These are phyloP conservation scores for Brachypalpus laphriformis DNA, from an alignment of 2,888 invertebrate species.

Conservation along the genomic window DNA sequence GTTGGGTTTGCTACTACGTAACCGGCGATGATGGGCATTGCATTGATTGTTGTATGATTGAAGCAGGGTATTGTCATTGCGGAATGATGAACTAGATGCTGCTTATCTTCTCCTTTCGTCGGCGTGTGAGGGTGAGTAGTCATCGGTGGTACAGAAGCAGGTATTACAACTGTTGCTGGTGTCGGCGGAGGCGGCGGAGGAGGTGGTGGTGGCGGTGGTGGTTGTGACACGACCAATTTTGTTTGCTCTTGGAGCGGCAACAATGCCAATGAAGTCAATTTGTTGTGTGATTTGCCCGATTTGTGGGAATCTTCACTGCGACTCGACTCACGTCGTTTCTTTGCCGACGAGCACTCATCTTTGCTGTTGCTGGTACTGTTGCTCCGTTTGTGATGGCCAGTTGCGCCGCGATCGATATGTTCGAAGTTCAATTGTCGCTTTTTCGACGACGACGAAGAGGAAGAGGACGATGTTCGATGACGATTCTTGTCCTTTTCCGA, in stretches of 20 bases:
- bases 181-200: constrained; percentile 12
- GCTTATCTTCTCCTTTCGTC: constrained; percentile 58
- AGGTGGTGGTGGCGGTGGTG: background rate
- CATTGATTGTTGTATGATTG: constrained; percentile 62
- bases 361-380: constrained; percentile 56
- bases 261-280: constrained; percentile 48
- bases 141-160: background rate
- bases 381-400: constrained; percentile 62
- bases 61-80: constrained; percentile 75
- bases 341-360: constrained; percentile 58
- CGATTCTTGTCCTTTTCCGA: constrained; percentile 82
- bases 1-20: constrained; percentile 73
- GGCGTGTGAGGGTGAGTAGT: background rate
- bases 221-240: background rate
- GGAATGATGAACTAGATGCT: constrained; percentile 69
- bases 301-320: constrained; percentile 74
- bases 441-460: constrained; percentile 75
- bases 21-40: constrained; percentile 72
- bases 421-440: constrained; percentile 83
- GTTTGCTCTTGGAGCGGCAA: constrained; percentile 54
- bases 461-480: constrained; percentile 73
- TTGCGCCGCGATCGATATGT: constrained; percentile 83
- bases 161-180: background rate
- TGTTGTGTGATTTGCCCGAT: constrained; percentile 36
- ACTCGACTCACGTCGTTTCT: constrained; percentile 77